These are phyloP conservation scores for Esperia sulphurella DNA, from an alignment of 2,888 invertebrate genomes.

Conservation along the genomic window DNA sequence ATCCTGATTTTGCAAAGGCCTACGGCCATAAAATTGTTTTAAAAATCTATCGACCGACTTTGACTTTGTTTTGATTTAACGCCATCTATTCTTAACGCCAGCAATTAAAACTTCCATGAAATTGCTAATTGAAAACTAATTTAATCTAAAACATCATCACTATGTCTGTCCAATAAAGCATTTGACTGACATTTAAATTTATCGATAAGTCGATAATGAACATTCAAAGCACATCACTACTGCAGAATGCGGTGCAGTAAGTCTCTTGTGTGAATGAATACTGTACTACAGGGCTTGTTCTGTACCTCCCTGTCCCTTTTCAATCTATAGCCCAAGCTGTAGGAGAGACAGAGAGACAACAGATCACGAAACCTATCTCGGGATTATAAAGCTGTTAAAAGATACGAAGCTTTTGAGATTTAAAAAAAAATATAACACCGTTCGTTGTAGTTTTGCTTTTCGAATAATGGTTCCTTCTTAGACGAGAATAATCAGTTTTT, in stretches of 20 bases:
- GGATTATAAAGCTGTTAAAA: constrained; percentile 66
- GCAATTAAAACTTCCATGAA: too few relatives aligned
- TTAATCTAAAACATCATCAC: background rate
- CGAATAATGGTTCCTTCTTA: too few relatives aligned
- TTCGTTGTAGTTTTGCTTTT: constrained; percentile 27
- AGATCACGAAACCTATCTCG: constrained; percentile 32
- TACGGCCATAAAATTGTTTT: too few relatives aligned
- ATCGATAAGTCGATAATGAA: constrained; percentile 13
- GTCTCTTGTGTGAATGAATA: constrained; percentile 66
- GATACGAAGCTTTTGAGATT: constrained; percentile 39
- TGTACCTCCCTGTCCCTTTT: constrained; percentile 27
- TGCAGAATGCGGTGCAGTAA: constrained; percentile 70
- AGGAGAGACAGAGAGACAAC: constrained; percentile 26
- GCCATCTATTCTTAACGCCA: too few relatives aligned
- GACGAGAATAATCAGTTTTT: too few relatives aligned
- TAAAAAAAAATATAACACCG: constrained; percentile 32
- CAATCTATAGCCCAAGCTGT: constrained; percentile 10
- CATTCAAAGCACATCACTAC: constrained; percentile 40
- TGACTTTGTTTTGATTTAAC: too few relatives aligned
- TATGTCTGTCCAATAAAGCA: background rate
- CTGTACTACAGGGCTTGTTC: constrained; percentile 39
- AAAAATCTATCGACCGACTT: too few relatives aligned
- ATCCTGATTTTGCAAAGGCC: too few relatives aligned
- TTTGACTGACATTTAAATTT: background rate
- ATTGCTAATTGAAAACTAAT: too few relatives aligned